Evolutionary conservation across 2,797 vertebrate genomes (phyloP).

Genomic region (Gymnothorax reevesii): DNA sequence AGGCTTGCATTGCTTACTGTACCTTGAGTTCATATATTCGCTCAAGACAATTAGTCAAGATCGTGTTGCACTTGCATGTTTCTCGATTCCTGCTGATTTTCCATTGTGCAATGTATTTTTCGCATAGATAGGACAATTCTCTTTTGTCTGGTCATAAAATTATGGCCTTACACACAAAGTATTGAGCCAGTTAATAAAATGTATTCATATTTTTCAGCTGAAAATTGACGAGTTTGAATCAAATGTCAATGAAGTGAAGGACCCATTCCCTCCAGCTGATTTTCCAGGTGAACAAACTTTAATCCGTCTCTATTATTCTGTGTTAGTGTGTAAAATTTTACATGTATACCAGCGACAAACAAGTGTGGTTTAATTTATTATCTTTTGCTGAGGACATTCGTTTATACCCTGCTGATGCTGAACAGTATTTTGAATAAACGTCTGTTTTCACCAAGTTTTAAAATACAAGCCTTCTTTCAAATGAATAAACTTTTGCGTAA

Average conservation of each 20-base stretch:
- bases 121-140: not conserved
- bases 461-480: not conserved
- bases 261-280: constrained; percentile 95
- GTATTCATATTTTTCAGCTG: constrained; percentile 69
- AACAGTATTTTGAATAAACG: not conserved
- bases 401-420: not conserved
- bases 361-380: not conserved
- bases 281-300: constrained; percentile 83
- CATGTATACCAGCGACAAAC: not conserved
- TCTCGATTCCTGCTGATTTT: not conserved
- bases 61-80: not conserved
- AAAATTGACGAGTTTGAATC: constrained; percentile 98
- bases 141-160: not conserved
- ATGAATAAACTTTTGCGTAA: not conserved
- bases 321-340: not conserved
- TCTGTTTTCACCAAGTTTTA: not conserved
- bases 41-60: too few relatives aligned
- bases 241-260: constrained; percentile 96
- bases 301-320: not conserved
- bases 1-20: too few relatives aligned
- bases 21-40: too few relatives aligned
- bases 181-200: not conserved
- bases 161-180: not conserved
- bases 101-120: not conserved
- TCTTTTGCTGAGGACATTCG: too few relatives aligned